Evolutionary conservation across 2,797 vertebrate genomes (phyloP).

Genomic region (Rachycentron canadum): DNA sequence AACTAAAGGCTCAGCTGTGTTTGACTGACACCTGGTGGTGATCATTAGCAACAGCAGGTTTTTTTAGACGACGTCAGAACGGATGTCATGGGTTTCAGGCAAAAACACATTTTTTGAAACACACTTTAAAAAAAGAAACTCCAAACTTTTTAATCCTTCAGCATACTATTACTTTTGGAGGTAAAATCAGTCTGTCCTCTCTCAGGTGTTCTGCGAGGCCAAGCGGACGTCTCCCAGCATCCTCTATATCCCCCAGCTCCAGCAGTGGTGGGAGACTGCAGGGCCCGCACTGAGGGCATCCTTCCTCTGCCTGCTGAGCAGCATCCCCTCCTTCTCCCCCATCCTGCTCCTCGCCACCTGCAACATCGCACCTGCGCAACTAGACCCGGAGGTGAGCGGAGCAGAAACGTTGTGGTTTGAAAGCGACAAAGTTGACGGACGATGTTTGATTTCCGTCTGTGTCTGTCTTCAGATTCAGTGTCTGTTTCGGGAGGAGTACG

Average conservation of each 20-base stretch:
- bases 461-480: conserved; percentile 84
- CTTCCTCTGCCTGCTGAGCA: conserved; percentile 88
- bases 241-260: conserved; percentile 91
- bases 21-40: no score
- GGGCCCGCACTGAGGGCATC: conserved; percentile 87
- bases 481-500: conserved; percentile 86
- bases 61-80: no score
- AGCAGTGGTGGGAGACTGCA: conserved; percentile 93
- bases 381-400: conserved; percentile 87
- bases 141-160: not conserved
- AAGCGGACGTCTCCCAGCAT: conserved; percentile 91
- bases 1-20: no score
- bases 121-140: no score
- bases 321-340: conserved; percentile 91
- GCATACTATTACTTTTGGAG: not conserved
- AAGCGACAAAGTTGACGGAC: not conserved
- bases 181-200: not conserved
- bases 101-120: no score
- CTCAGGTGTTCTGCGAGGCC: conserved; percentile 82
- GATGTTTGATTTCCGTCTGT: not conserved
- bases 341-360: conserved; percentile 92
- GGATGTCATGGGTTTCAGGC: no score
- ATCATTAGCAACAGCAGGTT: no score
- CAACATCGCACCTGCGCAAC: conserved; percentile 74
- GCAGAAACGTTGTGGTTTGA: not conserved